These are phyloP conservation scores for Arremon aurantiirostris DNA, from an alignment of 2,797 vertebrate genomes.

Conservation along the genomic window DNA sequence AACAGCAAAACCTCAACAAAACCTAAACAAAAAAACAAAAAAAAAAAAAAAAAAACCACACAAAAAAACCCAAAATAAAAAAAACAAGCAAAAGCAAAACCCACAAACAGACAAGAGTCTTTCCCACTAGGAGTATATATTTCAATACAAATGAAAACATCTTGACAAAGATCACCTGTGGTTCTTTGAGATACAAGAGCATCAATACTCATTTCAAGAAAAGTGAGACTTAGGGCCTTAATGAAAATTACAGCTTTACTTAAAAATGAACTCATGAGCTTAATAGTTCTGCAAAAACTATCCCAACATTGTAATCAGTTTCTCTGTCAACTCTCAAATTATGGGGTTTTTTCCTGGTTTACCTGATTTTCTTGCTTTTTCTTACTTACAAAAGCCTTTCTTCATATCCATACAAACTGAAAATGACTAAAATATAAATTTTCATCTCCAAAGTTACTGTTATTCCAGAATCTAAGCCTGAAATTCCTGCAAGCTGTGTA, in stretches of 20 bases:
- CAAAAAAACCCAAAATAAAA: not conserved
- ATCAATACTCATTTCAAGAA: not conserved
- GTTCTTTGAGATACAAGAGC: not conserved
- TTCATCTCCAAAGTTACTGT: not conserved
- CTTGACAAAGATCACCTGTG: not conserved
- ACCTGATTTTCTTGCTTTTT: not conserved
- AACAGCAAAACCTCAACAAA: not conserved
- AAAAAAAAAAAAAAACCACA: not conserved
- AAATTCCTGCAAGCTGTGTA: not conserved
- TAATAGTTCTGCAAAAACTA: not conserved
- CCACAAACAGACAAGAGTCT: not conserved
- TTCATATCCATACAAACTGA: not conserved
- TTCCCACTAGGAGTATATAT: not conserved
- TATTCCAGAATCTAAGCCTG: not conserved
- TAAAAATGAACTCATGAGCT: not conserved
- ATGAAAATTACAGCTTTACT: not conserved
- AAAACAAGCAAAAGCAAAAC: not conserved
- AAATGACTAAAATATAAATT: not conserved
- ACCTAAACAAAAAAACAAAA: not conserved
- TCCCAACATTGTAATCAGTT: not conserved
- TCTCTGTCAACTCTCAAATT: fast-evolving
- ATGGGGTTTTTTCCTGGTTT: not conserved
- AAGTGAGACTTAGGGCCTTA: not conserved
- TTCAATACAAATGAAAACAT: not conserved
- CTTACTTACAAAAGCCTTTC: not conserved